phyloP scores from a whole-genome alignment of 2,888 invertebrate genomes.

The Sinotaia quadrata region DNA sequence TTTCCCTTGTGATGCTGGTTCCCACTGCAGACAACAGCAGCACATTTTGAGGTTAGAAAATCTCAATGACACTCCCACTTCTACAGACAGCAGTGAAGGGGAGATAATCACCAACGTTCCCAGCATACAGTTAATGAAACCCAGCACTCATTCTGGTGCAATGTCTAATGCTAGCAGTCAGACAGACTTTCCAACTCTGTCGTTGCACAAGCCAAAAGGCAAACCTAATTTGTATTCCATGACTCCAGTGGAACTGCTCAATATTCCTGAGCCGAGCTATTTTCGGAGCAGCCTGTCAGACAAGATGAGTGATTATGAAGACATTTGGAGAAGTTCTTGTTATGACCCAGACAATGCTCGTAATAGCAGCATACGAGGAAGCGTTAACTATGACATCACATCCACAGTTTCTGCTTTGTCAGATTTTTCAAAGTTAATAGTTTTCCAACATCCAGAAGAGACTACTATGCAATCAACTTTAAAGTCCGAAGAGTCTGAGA shows the following conservation, averaged over 20 bases:
- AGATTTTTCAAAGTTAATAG: conserved; percentile 22
- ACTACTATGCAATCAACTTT: neutral
- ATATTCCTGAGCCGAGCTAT: conserved; percentile 74
- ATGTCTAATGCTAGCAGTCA: conserved; percentile 29
- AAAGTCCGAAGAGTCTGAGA: too few species aligned
- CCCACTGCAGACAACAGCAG: conserved; percentile 5
- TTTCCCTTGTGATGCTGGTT: too few species aligned
- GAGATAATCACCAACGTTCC: neutral
- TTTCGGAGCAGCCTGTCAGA: conserved; percentile 90
- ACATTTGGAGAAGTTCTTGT: conserved; percentile 80
- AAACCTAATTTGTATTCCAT: conserved; percentile 52
- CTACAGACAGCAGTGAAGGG: conserved; percentile 19
- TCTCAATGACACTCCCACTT: conserved; percentile 9
- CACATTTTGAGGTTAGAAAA: conserved; percentile 11
- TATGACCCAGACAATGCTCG: conserved; percentile 37
- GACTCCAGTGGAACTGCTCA: conserved; percentile 49
- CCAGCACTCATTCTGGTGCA: neutral
- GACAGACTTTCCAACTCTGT: conserved; percentile 20
- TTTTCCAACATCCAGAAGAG: neutral
- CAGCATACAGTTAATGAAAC: conserved; percentile 12
- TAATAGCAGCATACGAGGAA: conserved; percentile 24
- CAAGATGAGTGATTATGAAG: conserved; percentile 95
- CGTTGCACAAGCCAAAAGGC: conserved; percentile 33
- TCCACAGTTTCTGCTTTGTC: conserved; percentile 16
- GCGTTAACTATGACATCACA: neutral